Evolutionary conservation across 2,797 vertebrate genomes (phyloP).

Genomic region (Toxotes lorentzi): DNA sequence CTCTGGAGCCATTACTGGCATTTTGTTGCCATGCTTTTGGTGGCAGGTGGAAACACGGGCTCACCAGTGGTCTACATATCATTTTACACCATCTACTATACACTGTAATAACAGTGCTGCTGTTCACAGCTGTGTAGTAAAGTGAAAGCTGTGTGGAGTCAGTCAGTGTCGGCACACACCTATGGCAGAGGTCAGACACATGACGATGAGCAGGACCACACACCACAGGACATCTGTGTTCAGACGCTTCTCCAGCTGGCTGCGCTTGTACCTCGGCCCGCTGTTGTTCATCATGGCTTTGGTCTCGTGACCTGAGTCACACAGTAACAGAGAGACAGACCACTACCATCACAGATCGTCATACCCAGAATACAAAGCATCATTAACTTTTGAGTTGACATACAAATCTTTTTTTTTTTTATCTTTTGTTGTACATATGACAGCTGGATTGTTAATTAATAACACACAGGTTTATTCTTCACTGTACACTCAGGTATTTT

Average conservation of each 20-base stretch:
- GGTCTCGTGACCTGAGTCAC: constrained; percentile 93
- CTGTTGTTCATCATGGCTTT: constrained; percentile 98
- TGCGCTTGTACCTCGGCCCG: constrained; percentile 92
- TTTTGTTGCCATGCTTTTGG: background rate
- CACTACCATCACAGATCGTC: background rate
- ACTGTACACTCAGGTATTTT: too few species aligned
- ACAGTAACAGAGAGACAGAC: constrained; percentile 6
- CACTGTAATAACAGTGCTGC: background rate
- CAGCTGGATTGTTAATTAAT: too few species aligned
- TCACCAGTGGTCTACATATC: background rate
- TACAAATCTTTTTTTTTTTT: too few species aligned
- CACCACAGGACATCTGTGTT: constrained; percentile 94
- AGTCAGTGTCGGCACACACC: constrained; percentile 80
- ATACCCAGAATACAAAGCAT: too few species aligned
- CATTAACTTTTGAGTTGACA: too few species aligned
- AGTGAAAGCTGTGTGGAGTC: background rate
- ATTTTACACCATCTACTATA: background rate
- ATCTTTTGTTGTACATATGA: too few species aligned
- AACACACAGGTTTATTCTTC: too few species aligned
- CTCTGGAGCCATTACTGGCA: background rate
- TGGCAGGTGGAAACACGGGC: background rate
- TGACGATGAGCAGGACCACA: constrained; percentile 90
- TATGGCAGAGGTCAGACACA: constrained; percentile 91
- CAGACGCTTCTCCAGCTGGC: constrained; percentile 91
- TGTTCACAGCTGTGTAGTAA: background rate